These are phyloP conservation scores for Sipha flava DNA, from an alignment of 1,140 invertebrate species.

Conservation along the genomic window DNA sequence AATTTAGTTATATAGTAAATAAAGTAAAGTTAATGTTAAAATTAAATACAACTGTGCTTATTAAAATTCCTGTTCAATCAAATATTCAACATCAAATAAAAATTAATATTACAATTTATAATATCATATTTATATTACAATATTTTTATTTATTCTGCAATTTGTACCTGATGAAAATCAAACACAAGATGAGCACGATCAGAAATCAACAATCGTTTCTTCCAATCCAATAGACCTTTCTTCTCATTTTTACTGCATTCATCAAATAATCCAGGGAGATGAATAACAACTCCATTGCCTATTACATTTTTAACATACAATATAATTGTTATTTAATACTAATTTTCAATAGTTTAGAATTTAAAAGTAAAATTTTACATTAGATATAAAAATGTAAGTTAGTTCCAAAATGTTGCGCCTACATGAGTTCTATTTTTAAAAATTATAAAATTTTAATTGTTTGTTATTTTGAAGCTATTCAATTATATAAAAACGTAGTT, in stretches of 20 bases:
- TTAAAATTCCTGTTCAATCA: too few species aligned
- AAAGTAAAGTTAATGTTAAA: too few species aligned
- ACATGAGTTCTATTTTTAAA: too few species aligned
- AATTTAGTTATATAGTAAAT: too few species aligned
- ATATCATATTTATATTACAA: neutral
- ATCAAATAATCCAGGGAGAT: constrained; percentile 90
- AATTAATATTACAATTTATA: neutral
- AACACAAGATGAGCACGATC: constrained; percentile 92
- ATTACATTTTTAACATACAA: constrained; percentile 36
- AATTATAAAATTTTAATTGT: too few species aligned
- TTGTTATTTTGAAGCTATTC: too few species aligned
- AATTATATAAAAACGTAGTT: too few species aligned
- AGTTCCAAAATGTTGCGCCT: too few species aligned
- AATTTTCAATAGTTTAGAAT: neutral
- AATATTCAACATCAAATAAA: too few species aligned
- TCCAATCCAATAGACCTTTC: constrained; percentile 77
- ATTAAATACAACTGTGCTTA: too few species aligned
- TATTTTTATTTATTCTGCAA: neutral
- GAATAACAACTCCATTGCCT: constrained; percentile 99
- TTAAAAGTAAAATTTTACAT: too few species aligned
- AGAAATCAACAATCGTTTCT: constrained; percentile 83
- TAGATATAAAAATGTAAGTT: too few species aligned
- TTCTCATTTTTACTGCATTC: constrained; percentile 87
- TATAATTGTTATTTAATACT: neutral
- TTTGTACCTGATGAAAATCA: constrained; percentile 67